Base-by-base conservation (phyloP, 2,113 vertebrate genomes). In the Tympanuchus pallidicinctus region DNA sequence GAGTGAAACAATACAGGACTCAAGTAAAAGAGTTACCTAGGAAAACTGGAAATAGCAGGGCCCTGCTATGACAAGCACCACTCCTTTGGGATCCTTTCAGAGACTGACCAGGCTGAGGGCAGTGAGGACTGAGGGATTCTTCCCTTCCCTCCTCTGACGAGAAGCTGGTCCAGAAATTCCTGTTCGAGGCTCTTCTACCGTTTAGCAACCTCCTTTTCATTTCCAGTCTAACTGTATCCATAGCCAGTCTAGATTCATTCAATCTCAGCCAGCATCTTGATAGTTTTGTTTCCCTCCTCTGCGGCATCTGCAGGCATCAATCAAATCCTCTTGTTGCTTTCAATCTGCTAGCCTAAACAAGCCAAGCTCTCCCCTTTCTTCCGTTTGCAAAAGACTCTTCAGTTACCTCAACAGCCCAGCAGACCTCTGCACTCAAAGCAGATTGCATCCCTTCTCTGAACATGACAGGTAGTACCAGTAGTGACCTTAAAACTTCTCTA, bases 81-180 rank as follows among this genome's bases (percentile, higher is more conserved):
- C 13, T 70, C 67, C 72, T 36, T 30, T 82, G 63, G 70, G 63
- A 82, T 13, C 71, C 36, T 52, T 60, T 34, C 54, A 82, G 85
- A 79, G 70, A 86, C 30, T 88, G 95, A 92, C 92, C 92, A 94
- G 57, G 4, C 32, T 72, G 32, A 75, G 63, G 48, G 57, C 30
- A 57, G 40, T 36, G 56, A 78, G 21, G 42, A 61, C 48, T 86
- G n/a, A 56, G 32, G 47, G 57, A 17, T 22, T 93, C 80, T 86
- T 88, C 24, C 38, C 42, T 63, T 76, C 1, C 1, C 40, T 88
- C 64, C 72, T 77, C 75, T 69, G 56, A 81, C 2, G 3, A 81
- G 38, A 80, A 88, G 47, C 52, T 88, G 65, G 38, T 93, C 96
- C 86, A 92, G 95, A 95, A 96, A 92, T 88, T 94, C 95, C 90